These are phyloP conservation scores for Luperina nickerlii DNA, from an alignment of 2,888 invertebrate species.

Conservation along the genomic window DNA sequence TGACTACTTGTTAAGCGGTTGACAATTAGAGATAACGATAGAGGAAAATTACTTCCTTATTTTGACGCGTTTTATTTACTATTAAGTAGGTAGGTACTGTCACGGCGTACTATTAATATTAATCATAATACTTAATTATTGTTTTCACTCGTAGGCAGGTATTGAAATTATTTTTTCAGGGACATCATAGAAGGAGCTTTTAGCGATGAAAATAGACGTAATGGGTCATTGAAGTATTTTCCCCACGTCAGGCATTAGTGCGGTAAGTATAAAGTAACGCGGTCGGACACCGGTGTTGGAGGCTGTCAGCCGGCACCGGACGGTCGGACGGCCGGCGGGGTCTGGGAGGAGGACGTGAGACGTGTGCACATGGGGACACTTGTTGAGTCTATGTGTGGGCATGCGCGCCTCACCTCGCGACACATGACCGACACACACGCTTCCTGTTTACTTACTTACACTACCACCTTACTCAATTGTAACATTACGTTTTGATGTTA, in stretches of 20 bases:
- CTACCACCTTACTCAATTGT: constrained; percentile 28
- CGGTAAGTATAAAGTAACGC: constrained; percentile 59
- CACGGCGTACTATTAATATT: constrained; percentile 18
- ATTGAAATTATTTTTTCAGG: constrained; percentile 37
- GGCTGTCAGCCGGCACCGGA: constrained; percentile 37
- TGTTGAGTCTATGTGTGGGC: constrained; percentile 84
- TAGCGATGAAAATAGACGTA: constrained; percentile 37
- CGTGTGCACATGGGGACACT: constrained; percentile 86
- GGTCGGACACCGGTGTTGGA: constrained; percentile 68
- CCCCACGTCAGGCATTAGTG: constrained; percentile 56
- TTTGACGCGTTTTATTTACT: constrained; percentile 12
- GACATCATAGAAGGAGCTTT: constrained; percentile 35
- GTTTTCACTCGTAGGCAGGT: constrained; percentile 20
- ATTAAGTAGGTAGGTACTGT: constrained; percentile 9
- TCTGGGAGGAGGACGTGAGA: constrained; percentile 45
- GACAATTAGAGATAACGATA: background rate
- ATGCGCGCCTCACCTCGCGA: constrained; percentile 74
- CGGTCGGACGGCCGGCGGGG: constrained; percentile 15
- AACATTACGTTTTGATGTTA: constrained; percentile 35
- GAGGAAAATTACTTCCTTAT: constrained; percentile 36
- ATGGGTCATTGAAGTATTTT: constrained; percentile 47
- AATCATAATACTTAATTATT: constrained; percentile 17
- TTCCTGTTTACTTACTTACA: constrained; percentile 48
- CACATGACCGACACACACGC: constrained; percentile 59
- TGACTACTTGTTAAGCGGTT: background rate